phyloP scores from a whole-genome alignment of 2,888 invertebrate genomes.

The Stomorhina lunata region DNA sequence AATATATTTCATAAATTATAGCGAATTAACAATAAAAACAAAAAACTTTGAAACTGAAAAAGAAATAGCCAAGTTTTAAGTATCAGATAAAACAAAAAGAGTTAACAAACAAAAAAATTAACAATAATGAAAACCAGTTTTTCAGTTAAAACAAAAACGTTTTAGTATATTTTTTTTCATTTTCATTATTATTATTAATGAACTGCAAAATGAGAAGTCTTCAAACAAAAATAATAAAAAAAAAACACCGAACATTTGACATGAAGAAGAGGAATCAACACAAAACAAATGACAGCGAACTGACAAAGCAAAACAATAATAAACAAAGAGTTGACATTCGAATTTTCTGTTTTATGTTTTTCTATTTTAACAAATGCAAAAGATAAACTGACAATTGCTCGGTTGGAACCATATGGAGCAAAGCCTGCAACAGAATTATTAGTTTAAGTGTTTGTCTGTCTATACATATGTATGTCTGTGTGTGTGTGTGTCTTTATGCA shows the following conservation, averaged over 20 bases:
- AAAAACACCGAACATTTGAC: background rate
- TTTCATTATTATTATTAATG: conserved; percentile 34
- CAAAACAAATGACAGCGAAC: conserved; percentile 36
- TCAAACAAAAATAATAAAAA: background rate
- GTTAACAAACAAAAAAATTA: background rate
- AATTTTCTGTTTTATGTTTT: background rate
- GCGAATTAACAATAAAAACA: conserved; percentile 11
- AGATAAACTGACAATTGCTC: conserved; percentile 41
- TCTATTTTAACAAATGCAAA: conserved; percentile 3
- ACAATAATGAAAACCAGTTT: conserved; percentile 53
- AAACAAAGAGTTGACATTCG: conserved; percentile 16
- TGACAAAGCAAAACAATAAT: conserved; percentile 19
- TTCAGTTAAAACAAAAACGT: too few relatives aligned
- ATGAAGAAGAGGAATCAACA: conserved; percentile 18
- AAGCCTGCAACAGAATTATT: background rate
- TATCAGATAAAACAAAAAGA: background rate
- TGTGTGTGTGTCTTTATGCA: background rate
- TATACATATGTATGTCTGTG: background rate
- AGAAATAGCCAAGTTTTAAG: conserved; percentile 19
- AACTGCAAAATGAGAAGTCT: conserved; percentile 41
- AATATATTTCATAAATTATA: conserved; percentile 34
- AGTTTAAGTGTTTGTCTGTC: background rate
- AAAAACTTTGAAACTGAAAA: background rate
- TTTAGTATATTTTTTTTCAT: background rate
- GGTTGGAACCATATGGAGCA: conserved; percentile 43